phyloP scores from a whole-genome alignment of 2,888 invertebrate species.

The Aporophyla nigra region DNA sequence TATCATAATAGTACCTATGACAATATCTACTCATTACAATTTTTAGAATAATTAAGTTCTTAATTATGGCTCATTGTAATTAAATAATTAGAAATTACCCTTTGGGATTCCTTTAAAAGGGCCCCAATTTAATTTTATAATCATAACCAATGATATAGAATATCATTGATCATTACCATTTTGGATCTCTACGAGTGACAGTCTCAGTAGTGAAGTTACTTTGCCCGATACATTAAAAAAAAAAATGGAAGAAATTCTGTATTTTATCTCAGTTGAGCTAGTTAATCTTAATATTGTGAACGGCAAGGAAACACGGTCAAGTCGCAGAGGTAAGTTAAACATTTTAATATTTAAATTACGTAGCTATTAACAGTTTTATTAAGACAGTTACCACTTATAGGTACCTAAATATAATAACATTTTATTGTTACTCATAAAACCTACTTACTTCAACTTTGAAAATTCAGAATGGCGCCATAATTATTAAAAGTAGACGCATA shows the following conservation, averaged over 20 bases:
- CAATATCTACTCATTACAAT: background rate
- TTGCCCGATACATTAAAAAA: background rate
- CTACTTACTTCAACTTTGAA: conserved; percentile 3
- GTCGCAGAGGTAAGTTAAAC: conserved; percentile 30
- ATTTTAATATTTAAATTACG: background rate
- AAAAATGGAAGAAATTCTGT: conserved; percentile 45
- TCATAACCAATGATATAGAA: too few relatives aligned
- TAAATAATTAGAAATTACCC: conserved; percentile 2
- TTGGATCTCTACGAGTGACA: conserved; percentile 7
- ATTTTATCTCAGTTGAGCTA: conserved; percentile 35
- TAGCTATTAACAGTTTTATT: too few relatives aligned
- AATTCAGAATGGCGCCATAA: background rate
- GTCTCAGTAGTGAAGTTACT: background rate
- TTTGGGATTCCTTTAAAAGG: background rate
- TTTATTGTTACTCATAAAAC: background rate
- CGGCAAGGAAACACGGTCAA: conserved; percentile 8
- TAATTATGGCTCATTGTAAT: conserved; percentile 1
- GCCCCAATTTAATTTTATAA: background rate
- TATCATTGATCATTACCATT: conserved; percentile 17
- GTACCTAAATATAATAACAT: background rate
- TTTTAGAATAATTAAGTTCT: background rate
- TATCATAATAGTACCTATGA: background rate
- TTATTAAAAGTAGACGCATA: background rate
- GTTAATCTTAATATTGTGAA: conserved; percentile 5
- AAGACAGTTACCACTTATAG: too few relatives aligned